Evolutionary conservation across 2,797 vertebrate genomes (phyloP).

Genomic region (Premnoplex brunnescens): DNA sequence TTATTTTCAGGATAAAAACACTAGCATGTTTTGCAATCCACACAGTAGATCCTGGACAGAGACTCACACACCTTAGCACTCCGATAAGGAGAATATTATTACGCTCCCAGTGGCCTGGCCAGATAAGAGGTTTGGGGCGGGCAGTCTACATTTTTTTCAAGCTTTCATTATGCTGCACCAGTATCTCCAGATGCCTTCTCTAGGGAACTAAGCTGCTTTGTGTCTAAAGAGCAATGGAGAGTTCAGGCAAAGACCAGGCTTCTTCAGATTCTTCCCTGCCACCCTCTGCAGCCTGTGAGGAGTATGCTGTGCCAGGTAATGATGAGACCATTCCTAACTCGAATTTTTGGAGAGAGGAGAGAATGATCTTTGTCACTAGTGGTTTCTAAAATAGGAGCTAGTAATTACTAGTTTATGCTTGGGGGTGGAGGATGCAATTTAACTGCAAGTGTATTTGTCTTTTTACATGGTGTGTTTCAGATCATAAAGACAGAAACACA

Average conservation of each 20-base stretch:
- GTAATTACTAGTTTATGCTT: not conserved
- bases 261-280: slow-evolving; percentile 11
- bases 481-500: not conserved
- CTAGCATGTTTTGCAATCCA: not conserved
- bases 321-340: not conserved
- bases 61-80: slow-evolving; percentile 80
- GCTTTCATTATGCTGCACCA: slow-evolving; percentile 38
- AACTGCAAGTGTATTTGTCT: not conserved
- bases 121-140: slow-evolving; percentile 90
- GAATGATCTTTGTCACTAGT: not conserved
- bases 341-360: not conserved
- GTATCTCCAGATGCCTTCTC: slow-evolving; percentile 49
- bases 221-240: slow-evolving; percentile 79
- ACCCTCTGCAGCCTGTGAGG: not conserved
- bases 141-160: slow-evolving; percentile 65
- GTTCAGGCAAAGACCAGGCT: slow-evolving; percentile 53
- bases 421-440: not conserved
- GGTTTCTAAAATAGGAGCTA: not conserved
- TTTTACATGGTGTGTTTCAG: not conserved
- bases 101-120: slow-evolving; percentile 80
- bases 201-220: slow-evolving; percentile 4
- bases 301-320: slow-evolving; percentile 65
- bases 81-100: slow-evolving; percentile 86
- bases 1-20: not conserved
- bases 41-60: not conserved